Evolutionary conservation across 1,140 invertebrate species (phyloP).

Genomic region (Bombus sylvicola): DNA sequence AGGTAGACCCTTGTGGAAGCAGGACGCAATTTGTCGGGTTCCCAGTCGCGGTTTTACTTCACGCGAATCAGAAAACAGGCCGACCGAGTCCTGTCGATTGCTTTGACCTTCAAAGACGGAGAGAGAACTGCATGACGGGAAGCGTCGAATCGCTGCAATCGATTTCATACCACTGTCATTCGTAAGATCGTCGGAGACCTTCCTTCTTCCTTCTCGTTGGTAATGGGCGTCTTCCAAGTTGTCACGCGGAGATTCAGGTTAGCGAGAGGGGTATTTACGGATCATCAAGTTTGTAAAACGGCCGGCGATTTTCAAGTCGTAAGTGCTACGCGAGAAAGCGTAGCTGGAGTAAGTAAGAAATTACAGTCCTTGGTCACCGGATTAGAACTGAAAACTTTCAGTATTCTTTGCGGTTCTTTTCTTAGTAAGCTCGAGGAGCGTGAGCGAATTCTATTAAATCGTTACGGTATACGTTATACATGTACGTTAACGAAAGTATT

Average conservation of each 20-base stretch:
- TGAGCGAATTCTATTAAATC: too few relatives aligned
- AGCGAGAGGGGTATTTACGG: background rate
- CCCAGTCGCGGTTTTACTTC: background rate
- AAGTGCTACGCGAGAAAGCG: background rate
- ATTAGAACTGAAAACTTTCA: background rate
- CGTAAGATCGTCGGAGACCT: background rate
- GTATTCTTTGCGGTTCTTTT: too few relatives aligned
- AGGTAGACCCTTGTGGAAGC: too few relatives aligned
- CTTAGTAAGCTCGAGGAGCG: too few relatives aligned
- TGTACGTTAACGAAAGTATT: too few relatives aligned
- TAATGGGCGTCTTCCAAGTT: background rate
- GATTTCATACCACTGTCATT: background rate
- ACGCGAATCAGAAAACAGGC: background rate
- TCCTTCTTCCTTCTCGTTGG: background rate
- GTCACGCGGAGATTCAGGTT: background rate
- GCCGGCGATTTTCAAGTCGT: background rate
- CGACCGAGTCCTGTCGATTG: background rate
- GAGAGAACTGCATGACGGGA: too few relatives aligned
- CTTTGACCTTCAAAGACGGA: background rate
- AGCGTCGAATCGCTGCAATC: background rate
- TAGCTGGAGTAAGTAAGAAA: background rate
- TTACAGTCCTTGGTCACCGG: background rate
- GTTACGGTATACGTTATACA: too few relatives aligned
- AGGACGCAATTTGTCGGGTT: slow-evolving; percentile 3
- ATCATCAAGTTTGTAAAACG: background rate